phyloP scores from a whole-genome alignment of 2,888 invertebrate species.

The Pristionchus maxplancki region DNA sequence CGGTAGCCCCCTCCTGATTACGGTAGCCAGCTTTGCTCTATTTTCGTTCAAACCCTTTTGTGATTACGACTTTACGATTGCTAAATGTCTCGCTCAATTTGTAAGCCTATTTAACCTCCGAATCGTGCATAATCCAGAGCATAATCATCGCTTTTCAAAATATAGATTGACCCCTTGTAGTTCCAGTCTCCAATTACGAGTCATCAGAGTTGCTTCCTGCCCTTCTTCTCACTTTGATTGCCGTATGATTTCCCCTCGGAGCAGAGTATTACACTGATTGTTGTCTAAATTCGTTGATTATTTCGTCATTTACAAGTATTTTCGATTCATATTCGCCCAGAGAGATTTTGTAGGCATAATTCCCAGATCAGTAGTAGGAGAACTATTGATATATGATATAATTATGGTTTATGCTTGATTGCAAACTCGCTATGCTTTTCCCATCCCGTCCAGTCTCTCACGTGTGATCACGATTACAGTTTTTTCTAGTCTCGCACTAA shows the following conservation, averaged over 20 bases:
- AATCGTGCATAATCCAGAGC: conserved; percentile 28
- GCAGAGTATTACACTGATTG: conserved; percentile 36
- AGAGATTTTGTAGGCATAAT: conserved; percentile 10
- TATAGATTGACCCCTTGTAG: neutral
- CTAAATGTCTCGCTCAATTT: neutral
- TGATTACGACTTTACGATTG: too few relatives aligned
- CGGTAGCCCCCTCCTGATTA: neutral
- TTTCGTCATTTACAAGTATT: conserved; percentile 30
- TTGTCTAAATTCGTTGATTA: conserved; percentile 32
- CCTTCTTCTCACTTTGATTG: neutral
- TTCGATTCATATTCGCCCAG: neutral
- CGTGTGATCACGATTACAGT: too few relatives aligned
- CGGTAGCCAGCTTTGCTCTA: neutral
- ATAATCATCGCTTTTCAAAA: conserved; percentile 42
- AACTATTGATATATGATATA: too few relatives aligned
- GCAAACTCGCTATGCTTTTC: neutral
- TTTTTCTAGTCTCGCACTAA: neutral
- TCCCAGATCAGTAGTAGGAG: neutral
- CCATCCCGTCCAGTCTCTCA: neutral
- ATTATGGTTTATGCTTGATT: neutral
- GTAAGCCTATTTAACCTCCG: neutral
- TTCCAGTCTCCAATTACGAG: neutral
- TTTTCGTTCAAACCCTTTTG: too few relatives aligned
- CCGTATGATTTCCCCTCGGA: conserved; percentile 13
- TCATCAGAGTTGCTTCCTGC: neutral